Evolutionary conservation across 2,797 vertebrate genomes (phyloP), one percentile per base, ranked within the genome.

Genomic region (Gymnoscopelus microlampas): DNA sequence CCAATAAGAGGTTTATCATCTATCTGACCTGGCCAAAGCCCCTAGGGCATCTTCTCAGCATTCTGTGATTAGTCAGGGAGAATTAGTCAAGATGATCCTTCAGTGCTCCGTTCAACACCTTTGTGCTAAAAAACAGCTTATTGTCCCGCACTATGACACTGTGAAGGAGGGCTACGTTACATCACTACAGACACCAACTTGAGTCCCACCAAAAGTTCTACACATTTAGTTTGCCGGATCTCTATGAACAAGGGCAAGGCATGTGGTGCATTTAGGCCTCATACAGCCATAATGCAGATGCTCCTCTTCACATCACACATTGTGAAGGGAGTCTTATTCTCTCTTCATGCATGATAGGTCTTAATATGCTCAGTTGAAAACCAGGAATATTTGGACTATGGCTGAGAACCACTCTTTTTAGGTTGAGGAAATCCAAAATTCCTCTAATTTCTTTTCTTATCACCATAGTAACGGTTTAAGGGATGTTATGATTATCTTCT

Each of bases 1-100:
- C 26, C 57, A 44, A 39, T 73, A 68, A 63, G 62, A 67, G 62
- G 68, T 78, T 67, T 66, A 73, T 74, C 65, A 66, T 32, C 60
- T 19, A 47, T 66, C 26, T 72, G 53, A 56, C 50, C 54, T 57
- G 49, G 39, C 55, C 62, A 56, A 60, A 66, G 49, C 24, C 44
- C 44, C 63, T 57, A 47, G 51, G 56, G 35, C 53, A 32, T 47
- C 63, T 47, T 47, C 50, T 66, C 29, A 65, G 61, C 67, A 7
- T 26, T 61, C 67, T 54, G 44, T 69, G 63, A 73, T 66, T 73
- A 60, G 66, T 50, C 49, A 62, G 51, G 60, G 62, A 39, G 70
- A 44, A 51, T 66, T 50, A 63, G 59, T 55, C 39, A 58, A 66
- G 47, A 56, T 68, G 7, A 49, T 59, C 57, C 50, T 44, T 51